Percentiles rank a stretch among this genome's conserved stretches.
phyloP scores from a whole-genome alignment of 2,888 invertebrate genomes.

The Dynastes grantii region DNA sequence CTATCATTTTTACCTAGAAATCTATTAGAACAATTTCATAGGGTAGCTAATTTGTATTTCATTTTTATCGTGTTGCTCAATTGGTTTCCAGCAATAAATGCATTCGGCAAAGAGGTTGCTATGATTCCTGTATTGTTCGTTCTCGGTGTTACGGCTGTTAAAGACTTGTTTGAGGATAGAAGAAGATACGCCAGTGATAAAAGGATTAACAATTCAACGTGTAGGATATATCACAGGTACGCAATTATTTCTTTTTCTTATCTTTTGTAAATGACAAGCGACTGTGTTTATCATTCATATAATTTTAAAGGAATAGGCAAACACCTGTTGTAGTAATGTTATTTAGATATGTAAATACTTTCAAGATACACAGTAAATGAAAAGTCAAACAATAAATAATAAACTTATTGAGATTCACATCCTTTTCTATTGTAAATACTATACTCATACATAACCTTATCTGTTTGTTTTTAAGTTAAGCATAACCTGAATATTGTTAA shows the following conservation, averaged over 20 bases:
- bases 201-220: slow-evolving; percentile 93
- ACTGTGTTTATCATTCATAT: too few species aligned
- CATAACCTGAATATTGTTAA: too few species aligned
- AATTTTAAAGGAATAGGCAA: too few species aligned
- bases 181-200: slow-evolving; percentile 92
- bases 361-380: too few species aligned
- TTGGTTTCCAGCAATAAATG: slow-evolving; percentile 95
- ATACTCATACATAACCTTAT: too few species aligned
- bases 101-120: slow-evolving; percentile 96
- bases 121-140: slow-evolving; percentile 97
- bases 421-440: too few species aligned
- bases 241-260: slow-evolving; percentile 61
- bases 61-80: slow-evolving; percentile 96
- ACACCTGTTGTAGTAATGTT: too few species aligned
- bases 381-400: too few species aligned
- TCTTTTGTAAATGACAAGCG: not conserved
- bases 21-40: slow-evolving; percentile 96
- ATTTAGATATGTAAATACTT: too few species aligned
- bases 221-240: slow-evolving; percentile 93
- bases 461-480: too few species aligned
- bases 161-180: slow-evolving; percentile 95
- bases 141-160: slow-evolving; percentile 93
- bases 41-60: slow-evolving; percentile 98
- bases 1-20: slow-evolving; percentile 96
- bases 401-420: too few species aligned